phyloP scores from a whole-genome alignment of 1,140 invertebrate species.

The Drosophila tsacasi region DNA sequence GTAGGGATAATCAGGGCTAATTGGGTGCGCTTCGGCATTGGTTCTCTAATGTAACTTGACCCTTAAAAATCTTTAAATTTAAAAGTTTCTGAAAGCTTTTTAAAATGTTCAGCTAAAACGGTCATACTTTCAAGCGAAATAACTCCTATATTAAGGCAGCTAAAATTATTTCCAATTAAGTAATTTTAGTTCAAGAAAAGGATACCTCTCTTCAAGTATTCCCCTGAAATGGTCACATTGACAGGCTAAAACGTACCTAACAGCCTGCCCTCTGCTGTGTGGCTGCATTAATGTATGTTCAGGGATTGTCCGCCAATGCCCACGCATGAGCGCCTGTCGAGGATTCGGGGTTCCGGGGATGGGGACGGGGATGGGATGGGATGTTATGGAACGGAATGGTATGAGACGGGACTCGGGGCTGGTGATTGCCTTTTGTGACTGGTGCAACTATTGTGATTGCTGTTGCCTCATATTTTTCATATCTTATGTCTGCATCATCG shows the following conservation, averaged over 20 bases:
- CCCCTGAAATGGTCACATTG: background rate
- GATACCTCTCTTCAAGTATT: background rate
- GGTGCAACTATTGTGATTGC: conserved; percentile 75
- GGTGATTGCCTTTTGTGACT: conserved; percentile 54
- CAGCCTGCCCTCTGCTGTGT: background rate
- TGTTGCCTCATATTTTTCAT: conserved; percentile 82
- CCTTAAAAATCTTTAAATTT: too few species aligned
- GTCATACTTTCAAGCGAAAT: background rate
- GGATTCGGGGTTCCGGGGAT: background rate
- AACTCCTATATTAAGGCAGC: background rate
- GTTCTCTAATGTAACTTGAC: too few species aligned
- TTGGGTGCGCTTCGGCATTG: too few species aligned
- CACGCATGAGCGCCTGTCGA: conserved; percentile 63
- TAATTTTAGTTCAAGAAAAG: background rate
- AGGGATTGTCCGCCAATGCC: conserved; percentile 41
- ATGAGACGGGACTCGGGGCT: conserved; percentile 15
- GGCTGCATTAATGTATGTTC: conserved; percentile 8
- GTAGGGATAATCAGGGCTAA: too few species aligned
- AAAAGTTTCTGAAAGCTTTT: background rate
- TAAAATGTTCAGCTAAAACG: background rate
- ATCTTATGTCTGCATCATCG: conserved; percentile 81
- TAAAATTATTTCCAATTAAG: too few species aligned
- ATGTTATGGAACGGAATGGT: background rate
- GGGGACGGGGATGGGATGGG: background rate
- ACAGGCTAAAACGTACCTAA: background rate